phyloP scores from a whole-genome alignment of 2,797 vertebrate species.

The Alca torda region DNA sequence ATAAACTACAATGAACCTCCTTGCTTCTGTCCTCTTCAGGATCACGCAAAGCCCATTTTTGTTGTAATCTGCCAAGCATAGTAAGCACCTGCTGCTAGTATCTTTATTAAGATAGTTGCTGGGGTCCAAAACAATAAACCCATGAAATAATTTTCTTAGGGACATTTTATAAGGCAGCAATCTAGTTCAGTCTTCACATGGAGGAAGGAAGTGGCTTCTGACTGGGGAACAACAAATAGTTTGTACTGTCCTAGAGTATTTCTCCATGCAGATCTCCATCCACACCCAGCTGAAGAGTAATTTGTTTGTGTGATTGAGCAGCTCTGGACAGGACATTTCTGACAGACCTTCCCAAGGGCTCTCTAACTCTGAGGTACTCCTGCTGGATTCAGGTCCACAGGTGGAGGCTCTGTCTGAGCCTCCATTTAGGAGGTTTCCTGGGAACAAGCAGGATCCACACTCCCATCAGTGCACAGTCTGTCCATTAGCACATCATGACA shows the following conservation, averaged over 20 bases:
- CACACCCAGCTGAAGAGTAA: not conserved
- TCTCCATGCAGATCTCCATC: not conserved
- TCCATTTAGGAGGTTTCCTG: not conserved
- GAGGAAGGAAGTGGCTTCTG: not conserved
- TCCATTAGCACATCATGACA: not conserved
- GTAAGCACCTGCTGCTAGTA: not conserved
- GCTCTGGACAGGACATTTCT: not conserved
- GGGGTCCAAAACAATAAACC: not conserved
- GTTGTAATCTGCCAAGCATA: not conserved
- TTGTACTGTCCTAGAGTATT: not conserved
- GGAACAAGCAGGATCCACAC: accelerated
- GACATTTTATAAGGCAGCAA: not conserved
- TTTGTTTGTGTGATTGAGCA: not conserved
- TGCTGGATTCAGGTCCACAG: not conserved
- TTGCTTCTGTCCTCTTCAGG: not conserved
- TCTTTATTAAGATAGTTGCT: not conserved
- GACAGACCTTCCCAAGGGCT: not conserved
- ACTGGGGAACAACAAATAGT: not conserved
- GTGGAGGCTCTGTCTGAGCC: not conserved
- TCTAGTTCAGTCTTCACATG: not conserved
- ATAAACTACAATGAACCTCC: not conserved
- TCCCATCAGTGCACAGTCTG: not conserved
- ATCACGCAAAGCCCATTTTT: not conserved
- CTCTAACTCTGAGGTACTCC: not conserved
- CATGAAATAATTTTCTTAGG: not conserved